Percentiles rank a stretch among this genome's conserved stretches.
Conservation (phyloP, 2,113 vertebrate genomes). For the Sylvia atricapilla region DNA sequence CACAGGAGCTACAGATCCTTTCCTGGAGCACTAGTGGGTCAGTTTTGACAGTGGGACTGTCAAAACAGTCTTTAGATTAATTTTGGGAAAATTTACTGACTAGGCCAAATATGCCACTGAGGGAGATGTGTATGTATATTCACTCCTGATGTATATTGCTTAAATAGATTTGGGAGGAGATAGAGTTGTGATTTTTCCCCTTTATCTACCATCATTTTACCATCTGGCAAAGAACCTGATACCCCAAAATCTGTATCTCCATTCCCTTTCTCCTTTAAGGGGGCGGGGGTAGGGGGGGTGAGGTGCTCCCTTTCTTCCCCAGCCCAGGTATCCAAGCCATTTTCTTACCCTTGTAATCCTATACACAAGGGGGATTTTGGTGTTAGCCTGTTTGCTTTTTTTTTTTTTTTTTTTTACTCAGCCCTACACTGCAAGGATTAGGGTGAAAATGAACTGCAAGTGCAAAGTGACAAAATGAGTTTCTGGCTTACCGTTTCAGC, state of each 20-base stretch:
- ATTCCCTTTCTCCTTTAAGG: background rate
- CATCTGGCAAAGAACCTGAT: background rate
- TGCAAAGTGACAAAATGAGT: background rate
- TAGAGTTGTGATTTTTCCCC: background rate
- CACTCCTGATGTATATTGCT: background rate
- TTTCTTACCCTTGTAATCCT: background rate
- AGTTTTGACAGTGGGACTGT: background rate
- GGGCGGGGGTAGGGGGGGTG: too few species aligned
- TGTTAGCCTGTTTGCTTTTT: background rate
- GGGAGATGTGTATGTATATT: background rate
- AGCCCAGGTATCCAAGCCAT: background rate
- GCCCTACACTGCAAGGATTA: background rate
- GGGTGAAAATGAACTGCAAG: slow-evolving; percentile 18
- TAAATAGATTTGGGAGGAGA: background rate
- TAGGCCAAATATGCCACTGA: background rate
- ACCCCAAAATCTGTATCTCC: background rate
- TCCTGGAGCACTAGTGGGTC: background rate
- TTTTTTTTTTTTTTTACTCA: background rate
- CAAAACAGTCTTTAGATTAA: background rate
- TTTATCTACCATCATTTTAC: background rate
- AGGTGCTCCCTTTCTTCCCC: background rate
- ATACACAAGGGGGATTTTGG: background rate
- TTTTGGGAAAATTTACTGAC: background rate
- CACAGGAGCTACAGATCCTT: background rate
- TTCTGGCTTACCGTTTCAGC: background rate